Conservation (phyloP, 1,140 invertebrate genomes). For the Drosophila navojoa region DNA sequence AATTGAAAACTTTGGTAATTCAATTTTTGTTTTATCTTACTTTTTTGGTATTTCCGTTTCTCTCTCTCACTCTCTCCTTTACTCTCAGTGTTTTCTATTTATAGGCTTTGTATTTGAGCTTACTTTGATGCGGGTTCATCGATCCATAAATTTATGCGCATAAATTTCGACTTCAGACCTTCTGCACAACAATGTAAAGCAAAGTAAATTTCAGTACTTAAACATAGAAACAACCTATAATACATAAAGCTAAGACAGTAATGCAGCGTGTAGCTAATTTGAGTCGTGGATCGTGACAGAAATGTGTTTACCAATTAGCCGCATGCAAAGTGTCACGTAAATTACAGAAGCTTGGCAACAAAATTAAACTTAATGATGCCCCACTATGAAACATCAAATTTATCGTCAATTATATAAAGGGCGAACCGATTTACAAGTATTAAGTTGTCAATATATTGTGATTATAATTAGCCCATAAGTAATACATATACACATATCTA, state of each 20-base stretch:
- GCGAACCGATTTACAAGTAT: background rate
- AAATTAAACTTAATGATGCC: constrained; percentile 25
- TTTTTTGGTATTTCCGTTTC: constrained; percentile 6
- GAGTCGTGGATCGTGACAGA: constrained; percentile 18
- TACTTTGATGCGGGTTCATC: constrained; percentile 59
- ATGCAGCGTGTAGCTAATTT: constrained; percentile 30
- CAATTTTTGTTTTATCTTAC: background rate
- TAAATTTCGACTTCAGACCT: constrained; percentile 42
- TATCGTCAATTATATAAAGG: constrained; percentile 5
- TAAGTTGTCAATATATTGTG: background rate
- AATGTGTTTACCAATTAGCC: constrained; percentile 55
- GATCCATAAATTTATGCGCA: constrained; percentile 71
- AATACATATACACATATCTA: background rate
- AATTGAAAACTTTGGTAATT: constrained; percentile 11
- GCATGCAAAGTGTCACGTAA: constrained; percentile 63
- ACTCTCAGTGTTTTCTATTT: constrained; percentile 14
- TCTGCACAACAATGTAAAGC: constrained; percentile 4
- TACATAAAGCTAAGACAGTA: background rate
- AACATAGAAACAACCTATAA: background rate
- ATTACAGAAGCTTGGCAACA: constrained; percentile 32
- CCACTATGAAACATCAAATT: constrained; percentile 6
- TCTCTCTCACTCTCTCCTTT: constrained; percentile 7
- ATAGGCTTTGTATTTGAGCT: constrained; percentile 42
- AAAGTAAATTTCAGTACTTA: constrained; percentile 25
- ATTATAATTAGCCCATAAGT: background rate